Evolutionary conservation across 2,888 invertebrate genomes (phyloP).

Genomic region (Micropterix aruncella): DNA sequence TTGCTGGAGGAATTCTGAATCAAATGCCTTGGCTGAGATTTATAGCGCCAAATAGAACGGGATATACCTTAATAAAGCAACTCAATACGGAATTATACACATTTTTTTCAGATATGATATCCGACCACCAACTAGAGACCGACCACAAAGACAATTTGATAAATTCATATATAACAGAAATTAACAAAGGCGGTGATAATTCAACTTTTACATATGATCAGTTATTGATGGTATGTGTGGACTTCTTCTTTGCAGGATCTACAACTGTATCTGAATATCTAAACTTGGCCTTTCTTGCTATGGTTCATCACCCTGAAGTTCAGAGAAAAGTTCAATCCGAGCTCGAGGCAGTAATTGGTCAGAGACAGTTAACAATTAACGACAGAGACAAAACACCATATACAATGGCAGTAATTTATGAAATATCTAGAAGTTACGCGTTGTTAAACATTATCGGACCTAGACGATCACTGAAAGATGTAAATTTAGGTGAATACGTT

Average conservation of each 20-base stretch:
- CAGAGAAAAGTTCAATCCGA: conserved; percentile 41
- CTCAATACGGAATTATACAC: conserved; percentile 35
- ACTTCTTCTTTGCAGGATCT: conserved; percentile 31
- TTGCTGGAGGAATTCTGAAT: conserved; percentile 41
- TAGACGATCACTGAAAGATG: conserved; percentile 13
- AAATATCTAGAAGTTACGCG: conserved; percentile 25
- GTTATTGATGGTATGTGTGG: conserved; percentile 13
- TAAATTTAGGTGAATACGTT: conserved; percentile 12
- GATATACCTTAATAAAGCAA: conserved; percentile 40
- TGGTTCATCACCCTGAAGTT: conserved; percentile 41
- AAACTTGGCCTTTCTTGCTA: conserved; percentile 43
- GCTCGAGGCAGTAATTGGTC: conserved; percentile 27
- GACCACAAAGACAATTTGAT: background rate
- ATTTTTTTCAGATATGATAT: background rate
- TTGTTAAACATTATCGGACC: conserved; percentile 25
- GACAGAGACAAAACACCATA: conserved; percentile 25
- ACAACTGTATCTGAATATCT: conserved; percentile 45
- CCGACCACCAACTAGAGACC: conserved; percentile 14
- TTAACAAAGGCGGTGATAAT: conserved; percentile 10
- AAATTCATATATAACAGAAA: background rate
- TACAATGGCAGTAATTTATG: conserved; percentile 24
- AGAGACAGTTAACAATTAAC: conserved; percentile 26
- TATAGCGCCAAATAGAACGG: conserved; percentile 43
- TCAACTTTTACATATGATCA: background rate
- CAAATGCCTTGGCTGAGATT: conserved; percentile 48